Percentiles rank a stretch among this genome's conserved stretches.
Evolutionary conservation across 2,797 vertebrate species (phyloP).

Genomic region (Triplophysa yarkandensis): DNA sequence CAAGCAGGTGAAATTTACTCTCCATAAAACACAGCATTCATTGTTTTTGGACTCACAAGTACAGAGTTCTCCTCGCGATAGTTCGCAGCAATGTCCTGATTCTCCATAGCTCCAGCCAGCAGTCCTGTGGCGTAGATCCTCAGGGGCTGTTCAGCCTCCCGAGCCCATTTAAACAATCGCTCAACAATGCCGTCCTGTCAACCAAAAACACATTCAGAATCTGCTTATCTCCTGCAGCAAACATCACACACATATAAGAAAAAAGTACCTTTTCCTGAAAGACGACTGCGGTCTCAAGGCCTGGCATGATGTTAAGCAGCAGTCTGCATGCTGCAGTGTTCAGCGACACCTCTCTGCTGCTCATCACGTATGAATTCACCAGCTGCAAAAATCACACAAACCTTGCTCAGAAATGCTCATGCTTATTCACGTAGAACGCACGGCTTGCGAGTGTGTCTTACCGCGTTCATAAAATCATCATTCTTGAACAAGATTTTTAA

Average conservation of each 20-base stretch:
- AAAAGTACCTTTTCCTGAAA: constrained; percentile 94
- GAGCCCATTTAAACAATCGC: constrained; percentile 96
- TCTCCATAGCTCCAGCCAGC: constrained; percentile 97
- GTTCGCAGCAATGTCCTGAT: constrained; percentile 98
- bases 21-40: not conserved
- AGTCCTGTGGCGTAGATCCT: constrained; percentile 94
- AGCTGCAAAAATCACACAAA: constrained; percentile 72
- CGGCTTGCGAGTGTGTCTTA: constrained; percentile 62
- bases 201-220: constrained; percentile 29
- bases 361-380: constrained; percentile 98
- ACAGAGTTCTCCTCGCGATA: constrained; percentile 98
- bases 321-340: constrained; percentile 95
- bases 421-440: no score
- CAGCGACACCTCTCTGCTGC: constrained; percentile 90
- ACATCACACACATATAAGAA: not conserved
- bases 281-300: constrained; percentile 95
- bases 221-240: not conserved
- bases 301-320: constrained; percentile 97
- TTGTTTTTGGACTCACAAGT: constrained; percentile 77
- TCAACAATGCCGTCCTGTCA: constrained; percentile 96
- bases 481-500: constrained; percentile 99
- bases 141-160: constrained; percentile 92
- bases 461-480: constrained; percentile 99
- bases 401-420: not conserved
- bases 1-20: no score